phyloP scores from a whole-genome alignment of 2,113 vertebrate species.

The Microtus ochrogaster region DNA sequence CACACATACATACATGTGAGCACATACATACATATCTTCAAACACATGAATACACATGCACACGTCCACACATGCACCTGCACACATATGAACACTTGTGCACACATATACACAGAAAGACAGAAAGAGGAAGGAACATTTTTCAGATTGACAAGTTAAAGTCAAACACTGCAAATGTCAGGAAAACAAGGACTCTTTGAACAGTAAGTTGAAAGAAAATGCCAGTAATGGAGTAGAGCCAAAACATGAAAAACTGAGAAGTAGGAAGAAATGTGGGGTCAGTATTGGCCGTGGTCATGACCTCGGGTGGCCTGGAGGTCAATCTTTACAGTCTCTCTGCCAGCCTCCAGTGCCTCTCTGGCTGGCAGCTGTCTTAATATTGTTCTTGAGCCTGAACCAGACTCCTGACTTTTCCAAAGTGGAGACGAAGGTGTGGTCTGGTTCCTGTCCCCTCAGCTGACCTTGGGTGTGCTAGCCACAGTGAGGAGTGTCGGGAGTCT shows the following conservation, averaged over 20 bases:
- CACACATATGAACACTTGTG: neutral
- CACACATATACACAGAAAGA: neutral
- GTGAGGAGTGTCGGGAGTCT: neutral
- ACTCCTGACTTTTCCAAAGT: neutral
- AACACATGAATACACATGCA: no score
- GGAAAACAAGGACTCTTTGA: neutral
- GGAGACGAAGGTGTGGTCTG: neutral
- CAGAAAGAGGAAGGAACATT: neutral
- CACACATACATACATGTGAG: no score
- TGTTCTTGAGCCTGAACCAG: neutral
- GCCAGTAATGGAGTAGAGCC: neutral
- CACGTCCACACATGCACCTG: no score
- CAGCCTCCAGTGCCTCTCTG: neutral
- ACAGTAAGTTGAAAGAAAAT: constrained; percentile 34
- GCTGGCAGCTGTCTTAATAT: neutral
- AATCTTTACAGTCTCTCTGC: fast-evolving
- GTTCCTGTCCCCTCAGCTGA: neutral
- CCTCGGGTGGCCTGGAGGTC: neutral
- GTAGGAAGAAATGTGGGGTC: no score
- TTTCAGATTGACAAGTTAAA: neutral
- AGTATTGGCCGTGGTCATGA: no score
- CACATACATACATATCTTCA: no score
- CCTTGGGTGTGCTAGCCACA: neutral
- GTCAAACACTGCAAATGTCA: neutral
- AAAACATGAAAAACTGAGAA: neutral